Conservation (phyloP, 2,113 vertebrate genomes). For the Larimichthys crocea region DNA sequence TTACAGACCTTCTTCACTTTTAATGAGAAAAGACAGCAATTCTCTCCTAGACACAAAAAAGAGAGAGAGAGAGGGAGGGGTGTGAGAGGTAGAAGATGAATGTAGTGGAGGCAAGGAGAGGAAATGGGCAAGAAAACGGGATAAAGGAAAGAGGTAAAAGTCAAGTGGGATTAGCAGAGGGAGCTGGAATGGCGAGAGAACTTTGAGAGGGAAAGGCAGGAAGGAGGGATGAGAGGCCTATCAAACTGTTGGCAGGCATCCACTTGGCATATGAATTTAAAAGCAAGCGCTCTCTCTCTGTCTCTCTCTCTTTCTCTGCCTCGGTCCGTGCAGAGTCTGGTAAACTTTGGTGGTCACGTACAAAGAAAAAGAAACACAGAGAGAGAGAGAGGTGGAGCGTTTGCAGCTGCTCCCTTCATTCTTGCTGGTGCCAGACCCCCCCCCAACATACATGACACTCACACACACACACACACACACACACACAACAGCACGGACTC, state of each 20-base stretch:
- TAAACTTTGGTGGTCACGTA: constrained; percentile 21
- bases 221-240: constrained; percentile 49
- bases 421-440: constrained; percentile 38
- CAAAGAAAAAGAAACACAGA: constrained; percentile 18
- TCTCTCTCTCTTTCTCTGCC: neutral
- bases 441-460: constrained; percentile 30
- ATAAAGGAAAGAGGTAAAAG: constrained; percentile 38
- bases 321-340: constrained; percentile 20
- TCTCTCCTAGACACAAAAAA: constrained; percentile 53
- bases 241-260: constrained; percentile 54
- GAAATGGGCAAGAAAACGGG: constrained; percentile 28
- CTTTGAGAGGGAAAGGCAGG: constrained; percentile 47
- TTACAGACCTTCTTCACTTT: constrained; percentile 73
- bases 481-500: constrained; percentile 45
- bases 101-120: constrained; percentile 1
- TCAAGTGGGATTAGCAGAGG: constrained; percentile 58
- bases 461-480: constrained; percentile 45
- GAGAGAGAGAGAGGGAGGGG: neutral
- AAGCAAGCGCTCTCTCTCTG: constrained; percentile 29
- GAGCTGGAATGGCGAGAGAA: constrained; percentile 42
- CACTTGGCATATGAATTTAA: constrained; percentile 61
- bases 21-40: constrained; percentile 75
- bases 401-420: constrained; percentile 75
- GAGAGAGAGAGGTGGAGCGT: constrained; percentile 22
- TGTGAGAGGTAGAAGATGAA: constrained; percentile 30